phyloP scores from a whole-genome alignment of 1,140 invertebrate genomes.

The Venturia canescens region DNA sequence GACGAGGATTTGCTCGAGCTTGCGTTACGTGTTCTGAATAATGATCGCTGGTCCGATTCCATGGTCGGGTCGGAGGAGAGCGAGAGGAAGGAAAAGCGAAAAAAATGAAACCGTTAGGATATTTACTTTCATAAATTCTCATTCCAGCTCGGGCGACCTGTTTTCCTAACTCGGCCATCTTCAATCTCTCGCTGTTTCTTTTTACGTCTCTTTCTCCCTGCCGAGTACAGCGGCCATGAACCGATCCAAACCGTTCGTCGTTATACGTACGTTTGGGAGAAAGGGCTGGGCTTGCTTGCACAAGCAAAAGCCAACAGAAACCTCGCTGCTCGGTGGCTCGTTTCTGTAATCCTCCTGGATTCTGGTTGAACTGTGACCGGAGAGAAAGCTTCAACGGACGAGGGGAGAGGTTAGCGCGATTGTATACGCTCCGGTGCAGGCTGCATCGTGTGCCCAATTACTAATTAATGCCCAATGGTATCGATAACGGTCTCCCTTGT shows the following conservation, averaged over 20 bases:
- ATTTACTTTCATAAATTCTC: slow-evolving; percentile 37
- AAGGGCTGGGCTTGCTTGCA: not conserved
- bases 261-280: slow-evolving; percentile 13
- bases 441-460: slow-evolving; percentile 30
- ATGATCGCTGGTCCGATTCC: slow-evolving; percentile 42
- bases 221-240: not conserved
- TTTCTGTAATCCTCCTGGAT: slow-evolving; percentile 36
- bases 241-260: slow-evolving; percentile 19
- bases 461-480: slow-evolving; percentile 37
- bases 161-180: not conserved
- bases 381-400: not conserved
- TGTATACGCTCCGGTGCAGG: slow-evolving; percentile 27
- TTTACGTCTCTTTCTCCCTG: not conserved
- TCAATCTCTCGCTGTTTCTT: slow-evolving; percentile 3
- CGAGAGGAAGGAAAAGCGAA: slow-evolving; percentile 16
- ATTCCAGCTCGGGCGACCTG: not conserved
- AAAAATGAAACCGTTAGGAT: slow-evolving; percentile 21
- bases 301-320: slow-evolving; percentile 35
- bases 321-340: slow-evolving; percentile 8
- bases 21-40: slow-evolving; percentile 53
- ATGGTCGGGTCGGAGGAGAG: not conserved
- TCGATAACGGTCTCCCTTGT: slow-evolving; percentile 19
- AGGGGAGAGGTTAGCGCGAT: slow-evolving; percentile 3
- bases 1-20: slow-evolving; percentile 44
- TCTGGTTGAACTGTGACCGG: slow-evolving; percentile 27